Percentiles rank a stretch among this genome's conserved stretches.
These are phyloP conservation scores for Bos javanicus DNA, from an alignment of 2,113 vertebrate genomes.

Conservation along the genomic window DNA sequence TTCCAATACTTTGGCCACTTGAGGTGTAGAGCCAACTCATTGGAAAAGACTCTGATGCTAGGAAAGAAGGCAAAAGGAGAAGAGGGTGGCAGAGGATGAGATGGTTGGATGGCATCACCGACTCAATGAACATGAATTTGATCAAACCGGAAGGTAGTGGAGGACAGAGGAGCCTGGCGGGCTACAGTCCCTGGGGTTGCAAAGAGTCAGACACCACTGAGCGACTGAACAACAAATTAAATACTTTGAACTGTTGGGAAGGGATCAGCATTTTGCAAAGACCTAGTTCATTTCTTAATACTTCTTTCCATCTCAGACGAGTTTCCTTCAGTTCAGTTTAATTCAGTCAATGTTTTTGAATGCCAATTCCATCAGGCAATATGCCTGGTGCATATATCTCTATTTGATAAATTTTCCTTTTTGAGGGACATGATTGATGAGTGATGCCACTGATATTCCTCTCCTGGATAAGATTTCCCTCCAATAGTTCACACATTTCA, in stretches of 20 bases:
- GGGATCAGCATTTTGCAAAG: not conserved
- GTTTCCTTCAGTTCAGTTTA: not conserved
- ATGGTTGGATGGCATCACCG: not conserved
- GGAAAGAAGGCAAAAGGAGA: not conserved
- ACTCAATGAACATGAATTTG: not conserved
- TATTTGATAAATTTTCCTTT: slow-evolving; percentile 23
- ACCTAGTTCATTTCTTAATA: not conserved
- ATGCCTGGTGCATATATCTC: not conserved
- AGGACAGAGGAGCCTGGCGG: not conserved
- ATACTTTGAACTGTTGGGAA: not conserved
- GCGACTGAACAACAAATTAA: not conserved
- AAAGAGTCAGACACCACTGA: not conserved
- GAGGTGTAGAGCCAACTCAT: not conserved
- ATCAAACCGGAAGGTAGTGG: not conserved
- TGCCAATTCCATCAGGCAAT: not conserved
- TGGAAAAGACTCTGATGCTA: not conserved
- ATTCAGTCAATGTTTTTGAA: not conserved
- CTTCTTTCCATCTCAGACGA: not conserved
- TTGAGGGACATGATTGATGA: slow-evolving; percentile 36
- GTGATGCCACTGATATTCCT: not conserved
- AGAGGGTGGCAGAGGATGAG: not conserved
- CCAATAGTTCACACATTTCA: not conserved
- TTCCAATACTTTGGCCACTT: not conserved
- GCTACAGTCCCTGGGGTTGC: not conserved
- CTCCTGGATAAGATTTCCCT: not conserved